These are phyloP conservation scores for Beris morrisii DNA, from an alignment of 2,888 invertebrate genomes.

Conservation along the genomic window DNA sequence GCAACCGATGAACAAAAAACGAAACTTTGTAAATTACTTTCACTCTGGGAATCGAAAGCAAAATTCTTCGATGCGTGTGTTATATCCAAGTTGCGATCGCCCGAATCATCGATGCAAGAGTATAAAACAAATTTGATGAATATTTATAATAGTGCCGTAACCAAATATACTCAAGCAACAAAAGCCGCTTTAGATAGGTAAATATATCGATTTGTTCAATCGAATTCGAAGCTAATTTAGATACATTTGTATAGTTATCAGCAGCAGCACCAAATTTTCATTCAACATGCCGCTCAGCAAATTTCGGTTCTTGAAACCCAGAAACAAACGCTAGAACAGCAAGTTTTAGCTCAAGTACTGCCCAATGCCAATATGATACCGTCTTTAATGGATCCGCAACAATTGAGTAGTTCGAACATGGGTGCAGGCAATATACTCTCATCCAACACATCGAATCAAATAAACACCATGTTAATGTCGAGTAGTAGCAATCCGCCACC, in stretches of 20 bases:
- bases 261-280: conserved; percentile 94
- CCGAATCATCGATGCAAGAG: conserved; percentile 83
- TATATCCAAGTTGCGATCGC: conserved; percentile 84
- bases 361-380: conserved; percentile 46
- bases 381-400: conserved; percentile 44
- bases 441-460: conserved; percentile 16
- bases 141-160: conserved; percentile 75
- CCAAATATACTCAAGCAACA: conserved; percentile 75
- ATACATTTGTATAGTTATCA: conserved; percentile 65
- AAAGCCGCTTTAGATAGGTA: conserved; percentile 81
- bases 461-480: conserved; percentile 30
- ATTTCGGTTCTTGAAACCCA: conserved; percentile 83
- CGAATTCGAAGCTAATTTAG: not conserved
- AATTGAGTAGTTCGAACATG: conserved; percentile 39
- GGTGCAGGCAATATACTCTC: conserved; percentile 27
- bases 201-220: conserved; percentile 41
- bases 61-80: conserved; percentile 83
- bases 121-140: conserved; percentile 84
- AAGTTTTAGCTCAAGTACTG: conserved; percentile 45
- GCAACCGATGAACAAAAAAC: conserved; percentile 85
- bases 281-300: conserved; percentile 86
- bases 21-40: conserved; percentile 90
- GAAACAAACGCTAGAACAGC: conserved; percentile 63
- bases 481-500: conserved; percentile 31
- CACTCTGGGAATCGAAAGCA: conserved; percentile 95